Base-by-base conservation (phyloP, 1,140 invertebrate genomes). In the Neodiprion pinetum region DNA sequence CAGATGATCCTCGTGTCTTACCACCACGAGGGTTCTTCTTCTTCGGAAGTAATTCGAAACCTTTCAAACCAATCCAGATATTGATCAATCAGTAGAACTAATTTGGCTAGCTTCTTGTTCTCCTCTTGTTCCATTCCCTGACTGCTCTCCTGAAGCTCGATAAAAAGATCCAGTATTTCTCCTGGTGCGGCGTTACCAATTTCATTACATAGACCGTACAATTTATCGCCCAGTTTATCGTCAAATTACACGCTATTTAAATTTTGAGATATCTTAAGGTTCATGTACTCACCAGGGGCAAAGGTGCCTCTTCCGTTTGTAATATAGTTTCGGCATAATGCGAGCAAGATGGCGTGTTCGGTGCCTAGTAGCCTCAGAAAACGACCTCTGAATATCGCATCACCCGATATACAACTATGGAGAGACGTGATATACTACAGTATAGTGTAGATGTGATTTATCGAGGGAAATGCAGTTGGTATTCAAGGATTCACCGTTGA, bases 31-130 rank as follows among this genome's bases (percentile, higher is more conserved):
- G 65, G 69, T 47, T 53, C 12, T 70, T 74, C 53, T 70, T 74
- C 53, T 48, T 74, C 73, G 28, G n/a, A 61, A 67, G 17, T 69
- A 40, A 74, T 74, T 21, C 49, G 50, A 69, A 48, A 65, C 28
- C 21, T 74, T 67, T 74, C 73, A 69, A 74, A 74, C 73, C 73
- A 74, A 70, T 74, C 68, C 4, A 74, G 48, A 47, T 74, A 74
- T 47, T 70, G 67, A 70, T 74, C 73, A 2, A 74, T 74, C 8
- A 74, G 67, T 53, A 74, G 48, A 23, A 74, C 65, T 67, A 74
- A 61, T 74, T 70, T 74, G 4, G 73, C 73, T 3, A 74, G 21
- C 50, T 74, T 47, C 2, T 70, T 74, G 68, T 74, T 74, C 28
- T 70, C 68, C 68, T 74, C 73, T 11, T 74, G 49, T 48, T 61